Evolutionary conservation across 2,888 invertebrate genomes (phyloP), one percentile per base, ranked within the genome.

Genomic region (Lumbricus terrestris): DNA sequence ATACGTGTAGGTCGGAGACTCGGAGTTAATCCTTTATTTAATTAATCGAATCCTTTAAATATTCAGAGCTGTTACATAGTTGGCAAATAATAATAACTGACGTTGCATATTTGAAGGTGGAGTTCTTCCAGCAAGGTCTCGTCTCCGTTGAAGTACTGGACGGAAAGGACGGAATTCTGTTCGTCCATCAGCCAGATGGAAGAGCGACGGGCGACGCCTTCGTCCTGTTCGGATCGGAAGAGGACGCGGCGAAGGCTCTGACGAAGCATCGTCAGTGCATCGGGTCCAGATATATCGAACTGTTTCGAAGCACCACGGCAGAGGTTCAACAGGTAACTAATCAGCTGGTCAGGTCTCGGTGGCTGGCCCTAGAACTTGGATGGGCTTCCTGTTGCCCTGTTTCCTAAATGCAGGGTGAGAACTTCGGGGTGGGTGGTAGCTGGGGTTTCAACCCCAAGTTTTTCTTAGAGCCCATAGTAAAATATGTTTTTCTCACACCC

Each of bases 161-260:
- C 94, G 97, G 97, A 3, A 97, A 97, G 54, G 98, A 98, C 89
- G 99, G 99, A 0, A 98, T 99, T 0, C 95, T 99, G 37, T 99
- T 99, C 95, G 99, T 99, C 0, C 95, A 95, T 92, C 95, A 95
- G 89, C 94, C 94, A 0, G 99, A 99, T 95, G 99, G 99, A 0
- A 96, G 98, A 34, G 98, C 99, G 15, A 99, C 99, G 0, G 99
- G 99, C 0, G 99, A 99, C 95, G 99, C 99, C 0, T 99, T 99
- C 94, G 99, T 99, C 0, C 96, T 99, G 88, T 99, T 99, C 95
- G 96, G 97, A 29, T 97, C 97, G 88, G 99, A 99, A 94, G 97
- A 97, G 0, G 98, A 99, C 94, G 97, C 98, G 0, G 96, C 97
- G 4, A 97, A 97, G 94, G 99, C 99, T 0, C 96, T 99, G 69